Percentiles rank a stretch among this genome's conserved stretches.
Evolutionary conservation across 2,113 vertebrate genomes (phyloP).

Genomic region (Anolis carolinensis): DNA sequence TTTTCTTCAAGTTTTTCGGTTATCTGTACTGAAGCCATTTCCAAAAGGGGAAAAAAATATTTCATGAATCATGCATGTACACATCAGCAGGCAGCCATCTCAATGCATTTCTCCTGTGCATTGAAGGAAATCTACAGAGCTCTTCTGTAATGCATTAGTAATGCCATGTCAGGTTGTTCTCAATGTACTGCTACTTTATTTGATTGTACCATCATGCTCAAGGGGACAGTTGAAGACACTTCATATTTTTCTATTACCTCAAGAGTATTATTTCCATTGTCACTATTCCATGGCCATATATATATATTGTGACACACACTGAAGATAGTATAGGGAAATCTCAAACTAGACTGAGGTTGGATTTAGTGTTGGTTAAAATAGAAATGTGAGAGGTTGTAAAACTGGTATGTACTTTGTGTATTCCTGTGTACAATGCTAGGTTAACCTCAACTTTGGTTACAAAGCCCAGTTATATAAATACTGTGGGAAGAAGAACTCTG

Average conservation of each 20-base stretch:
- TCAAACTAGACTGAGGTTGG: neutral
- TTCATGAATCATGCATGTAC: conserved; percentile 8
- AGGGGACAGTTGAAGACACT: neutral
- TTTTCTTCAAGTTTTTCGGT: neutral
- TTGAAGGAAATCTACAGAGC: neutral
- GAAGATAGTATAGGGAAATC: neutral
- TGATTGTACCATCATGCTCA: neutral
- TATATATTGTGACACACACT: neutral
- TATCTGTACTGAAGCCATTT: neutral
- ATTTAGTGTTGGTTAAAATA: conserved; percentile 10
- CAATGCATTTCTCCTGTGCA: neutral
- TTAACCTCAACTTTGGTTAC: neutral
- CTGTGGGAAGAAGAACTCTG: neutral
- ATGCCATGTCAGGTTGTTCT: conserved; percentile 2
- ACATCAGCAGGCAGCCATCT: neutral
- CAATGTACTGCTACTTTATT: conserved; percentile 6
- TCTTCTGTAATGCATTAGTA: conserved; percentile 4
- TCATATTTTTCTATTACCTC: conserved; percentile 19
- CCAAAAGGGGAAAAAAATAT: neutral
- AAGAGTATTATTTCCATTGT: neutral
- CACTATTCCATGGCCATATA: neutral
- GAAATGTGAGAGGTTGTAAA: too few species aligned
- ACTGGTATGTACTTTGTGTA: neutral
- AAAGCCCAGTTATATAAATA: neutral
- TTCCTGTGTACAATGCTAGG: neutral